phyloP scores from a whole-genome alignment of 2,113 vertebrate genomes.

The Kryptolebias marmoratus region DNA sequence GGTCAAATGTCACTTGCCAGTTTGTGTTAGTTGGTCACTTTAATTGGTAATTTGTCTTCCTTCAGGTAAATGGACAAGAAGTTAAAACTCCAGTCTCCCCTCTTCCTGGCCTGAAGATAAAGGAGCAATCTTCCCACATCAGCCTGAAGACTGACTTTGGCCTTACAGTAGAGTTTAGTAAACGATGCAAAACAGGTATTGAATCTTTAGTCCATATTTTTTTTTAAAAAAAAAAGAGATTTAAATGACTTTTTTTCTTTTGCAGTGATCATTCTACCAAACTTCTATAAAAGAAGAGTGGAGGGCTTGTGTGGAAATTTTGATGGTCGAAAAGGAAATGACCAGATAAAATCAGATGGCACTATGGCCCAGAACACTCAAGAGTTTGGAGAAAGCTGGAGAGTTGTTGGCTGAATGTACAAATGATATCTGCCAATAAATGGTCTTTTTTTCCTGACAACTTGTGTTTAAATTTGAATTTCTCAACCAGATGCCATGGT shows the following conservation, averaged over 20 bases:
- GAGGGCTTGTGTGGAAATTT: slow-evolving; percentile 87
- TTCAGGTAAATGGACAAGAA: slow-evolving; percentile 81
- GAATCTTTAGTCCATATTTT: neutral
- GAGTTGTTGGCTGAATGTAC: slow-evolving; percentile 41
- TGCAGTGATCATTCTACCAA: slow-evolving; percentile 82
- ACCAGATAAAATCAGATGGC: slow-evolving; percentile 80
- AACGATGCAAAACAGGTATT: slow-evolving; percentile 80
- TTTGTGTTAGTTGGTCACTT: too few species aligned
- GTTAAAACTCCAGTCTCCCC: slow-evolving; percentile 72
- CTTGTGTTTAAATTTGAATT: neutral
- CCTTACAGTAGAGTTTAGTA: slow-evolving; percentile 82
- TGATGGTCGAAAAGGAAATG: slow-evolving; percentile 78
- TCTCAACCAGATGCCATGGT: too few species aligned
- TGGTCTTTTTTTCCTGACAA: too few species aligned
- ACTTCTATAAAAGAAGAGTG: slow-evolving; percentile 75
- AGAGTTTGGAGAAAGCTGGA: slow-evolving; percentile 86
- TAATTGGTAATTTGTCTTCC: neutral
- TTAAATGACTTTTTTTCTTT: too few species aligned
- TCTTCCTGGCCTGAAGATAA: slow-evolving; percentile 79
- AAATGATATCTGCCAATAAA: neutral
- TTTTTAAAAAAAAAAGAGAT: neutral
- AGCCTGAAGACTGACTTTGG: slow-evolving; percentile 87
- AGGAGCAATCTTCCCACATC: slow-evolving; percentile 70
- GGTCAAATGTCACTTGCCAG: too few species aligned
- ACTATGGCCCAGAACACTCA: slow-evolving; percentile 60